A percentile compares a stretch with the other conserved stretches of the same genome.
phyloP scores from a whole-genome alignment of 2,113 vertebrate species.

The Cnemophilus loriae region DNA sequence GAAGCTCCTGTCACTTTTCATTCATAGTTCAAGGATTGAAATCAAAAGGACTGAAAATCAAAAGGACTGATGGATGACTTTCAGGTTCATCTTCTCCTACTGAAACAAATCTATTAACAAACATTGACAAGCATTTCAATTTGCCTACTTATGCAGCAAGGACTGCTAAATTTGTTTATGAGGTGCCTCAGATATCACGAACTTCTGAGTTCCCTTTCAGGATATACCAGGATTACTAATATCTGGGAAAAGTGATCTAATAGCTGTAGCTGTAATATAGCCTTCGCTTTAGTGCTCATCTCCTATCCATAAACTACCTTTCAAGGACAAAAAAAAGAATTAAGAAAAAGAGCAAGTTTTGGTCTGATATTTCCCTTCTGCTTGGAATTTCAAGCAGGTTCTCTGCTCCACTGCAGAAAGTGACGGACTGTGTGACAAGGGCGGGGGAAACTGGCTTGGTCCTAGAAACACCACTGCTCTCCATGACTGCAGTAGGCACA shows the following conservation, averaged over 20 bases:
- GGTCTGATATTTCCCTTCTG: neutral
- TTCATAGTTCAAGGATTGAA: neutral
- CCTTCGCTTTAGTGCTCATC: neutral
- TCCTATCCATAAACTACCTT: neutral
- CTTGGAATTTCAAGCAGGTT: neutral
- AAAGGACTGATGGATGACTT: neutral
- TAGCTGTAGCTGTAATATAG: neutral
- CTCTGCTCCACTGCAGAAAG: neutral
- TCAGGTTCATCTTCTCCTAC: neutral
- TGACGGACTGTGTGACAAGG: neutral
- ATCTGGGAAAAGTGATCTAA: neutral
- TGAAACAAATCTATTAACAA: neutral
- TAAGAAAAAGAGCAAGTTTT: neutral
- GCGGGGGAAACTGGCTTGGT: neutral
- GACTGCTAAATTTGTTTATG: neutral
- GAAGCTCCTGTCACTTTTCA: neutral
- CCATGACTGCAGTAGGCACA: fast-evolving
- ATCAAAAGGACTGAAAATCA: neutral
- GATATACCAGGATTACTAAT: neutral
- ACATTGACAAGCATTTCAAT: neutral
- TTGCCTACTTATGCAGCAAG: neutral
- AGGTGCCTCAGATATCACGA: neutral
- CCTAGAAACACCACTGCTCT: neutral
- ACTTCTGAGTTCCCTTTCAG: neutral
- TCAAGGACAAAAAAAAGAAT: neutral